Percentiles rank a stretch among this genome's conserved stretches.
Conservation (phyloP, 1,140 invertebrate species). For the Bradysia coprophila region DNA sequence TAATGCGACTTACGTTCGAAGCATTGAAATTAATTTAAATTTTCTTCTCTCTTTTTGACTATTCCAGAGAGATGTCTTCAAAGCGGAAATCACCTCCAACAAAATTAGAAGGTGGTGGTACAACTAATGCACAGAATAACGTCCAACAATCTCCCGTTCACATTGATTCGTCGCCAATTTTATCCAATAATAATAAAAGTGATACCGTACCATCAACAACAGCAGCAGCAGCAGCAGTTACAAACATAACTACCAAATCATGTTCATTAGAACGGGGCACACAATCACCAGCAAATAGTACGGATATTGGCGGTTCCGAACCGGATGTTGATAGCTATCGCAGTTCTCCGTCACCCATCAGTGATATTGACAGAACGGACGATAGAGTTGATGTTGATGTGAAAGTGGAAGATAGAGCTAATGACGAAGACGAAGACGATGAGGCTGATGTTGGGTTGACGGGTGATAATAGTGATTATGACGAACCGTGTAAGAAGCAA, state of each 20-base stretch:
- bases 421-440: background rate
- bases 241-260: slow-evolving; percentile 3
- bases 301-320: background rate
- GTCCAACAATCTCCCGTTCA: slow-evolving; percentile 26
- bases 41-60: slow-evolving; percentile 14
- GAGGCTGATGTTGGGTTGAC: background rate
- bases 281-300: background rate
- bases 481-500: slow-evolving; percentile 29
- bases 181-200: slow-evolving; percentile 7
- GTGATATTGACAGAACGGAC: background rate
- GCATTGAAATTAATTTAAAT: background rate
- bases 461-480: slow-evolving; percentile 27
- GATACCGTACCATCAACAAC: slow-evolving; percentile 6
- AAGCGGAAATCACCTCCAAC: slow-evolving; percentile 83
- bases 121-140: slow-evolving; percentile 12
- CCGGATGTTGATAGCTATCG: slow-evolving; percentile 1
- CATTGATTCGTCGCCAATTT: slow-evolving; percentile 8
- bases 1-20: too few relatives aligned
- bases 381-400: background rate
- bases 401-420: background rate
- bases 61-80: slow-evolving; percentile 83
- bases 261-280: slow-evolving; percentile 9
- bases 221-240: slow-evolving; percentile 3
- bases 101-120: slow-evolving; percentile 66
- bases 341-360: background rate